These are phyloP conservation scores for Macrocentrus cingulum DNA, from an alignment of 1,140 invertebrate species.

Conservation along the genomic window DNA sequence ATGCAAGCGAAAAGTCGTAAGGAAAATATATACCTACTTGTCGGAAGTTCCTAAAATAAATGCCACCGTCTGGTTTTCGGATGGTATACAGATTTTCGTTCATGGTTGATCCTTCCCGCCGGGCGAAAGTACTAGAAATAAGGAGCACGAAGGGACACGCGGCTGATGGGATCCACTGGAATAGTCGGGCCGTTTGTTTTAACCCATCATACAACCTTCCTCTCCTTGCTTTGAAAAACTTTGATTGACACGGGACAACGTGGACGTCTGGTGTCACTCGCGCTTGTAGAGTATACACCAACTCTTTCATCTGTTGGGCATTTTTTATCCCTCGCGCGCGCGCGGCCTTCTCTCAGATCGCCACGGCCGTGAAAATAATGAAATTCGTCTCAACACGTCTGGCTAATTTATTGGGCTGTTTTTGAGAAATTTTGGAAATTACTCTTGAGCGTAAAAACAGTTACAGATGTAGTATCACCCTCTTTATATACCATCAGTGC, in stretches of 20 bases:
- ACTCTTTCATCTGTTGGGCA: slow-evolving; percentile 10
- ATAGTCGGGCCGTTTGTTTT: slow-evolving; percentile 28
- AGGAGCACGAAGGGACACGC: not conserved
- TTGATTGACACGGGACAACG: slow-evolving; percentile 30
- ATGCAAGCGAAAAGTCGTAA: slow-evolving; percentile 6
- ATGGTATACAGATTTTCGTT: not conserved
- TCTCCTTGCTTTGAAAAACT: slow-evolving; percentile 2
- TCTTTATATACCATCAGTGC: not conserved
- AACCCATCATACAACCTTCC: slow-evolving; percentile 17
- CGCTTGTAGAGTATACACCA: not conserved
- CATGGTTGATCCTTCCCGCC: slow-evolving; percentile 9
- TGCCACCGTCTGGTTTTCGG: slow-evolving; percentile 6
- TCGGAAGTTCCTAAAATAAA: slow-evolving; percentile 16
- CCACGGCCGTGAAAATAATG: not conserved
- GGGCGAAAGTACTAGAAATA: slow-evolving; percentile 9
- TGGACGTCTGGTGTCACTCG: slow-evolving; percentile 22
- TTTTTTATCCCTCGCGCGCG: no score
- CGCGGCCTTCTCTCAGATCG: not conserved
- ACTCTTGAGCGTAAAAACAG: no score
- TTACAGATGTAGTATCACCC: not conserved
- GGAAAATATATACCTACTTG: slow-evolving; percentile 14
- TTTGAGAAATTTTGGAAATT: no score
- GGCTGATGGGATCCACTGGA: no score
- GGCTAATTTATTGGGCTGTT: slow-evolving; percentile 4
- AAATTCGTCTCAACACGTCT: not conserved